Evolutionary conservation across 1,140 invertebrate species (phyloP).

Genomic region (Homarus americanus): DNA sequence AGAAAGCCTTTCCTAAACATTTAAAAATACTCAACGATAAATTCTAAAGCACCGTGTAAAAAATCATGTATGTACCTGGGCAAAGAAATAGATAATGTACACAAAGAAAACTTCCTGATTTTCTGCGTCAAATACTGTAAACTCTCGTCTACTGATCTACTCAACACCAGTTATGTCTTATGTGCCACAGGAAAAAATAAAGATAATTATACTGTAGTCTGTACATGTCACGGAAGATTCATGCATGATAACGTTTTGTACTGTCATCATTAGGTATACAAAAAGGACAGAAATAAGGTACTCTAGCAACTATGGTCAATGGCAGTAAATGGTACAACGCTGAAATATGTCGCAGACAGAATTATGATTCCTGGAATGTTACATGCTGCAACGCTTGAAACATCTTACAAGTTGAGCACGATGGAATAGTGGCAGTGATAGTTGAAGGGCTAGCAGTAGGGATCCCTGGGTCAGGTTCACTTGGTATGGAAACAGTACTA

Average conservation of each 20-base stretch:
- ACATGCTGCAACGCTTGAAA: slow-evolving; percentile 58
- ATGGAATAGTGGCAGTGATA: slow-evolving; percentile 64
- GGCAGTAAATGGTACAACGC: slow-evolving; percentile 61
- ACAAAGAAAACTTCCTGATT: slow-evolving; percentile 18
- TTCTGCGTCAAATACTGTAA: slow-evolving; percentile 29
- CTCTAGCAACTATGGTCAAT: slow-evolving; percentile 56
- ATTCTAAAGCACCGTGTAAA: slow-evolving; percentile 26
- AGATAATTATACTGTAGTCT: background rate
- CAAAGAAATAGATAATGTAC: background rate
- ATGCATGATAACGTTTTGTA: slow-evolving; percentile 67
- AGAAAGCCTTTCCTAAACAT: background rate
- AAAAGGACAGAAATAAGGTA: slow-evolving; percentile 56
- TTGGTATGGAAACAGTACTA: background rate
- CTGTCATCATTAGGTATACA: slow-evolving; percentile 69
- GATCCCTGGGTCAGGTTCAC: slow-evolving; percentile 2
- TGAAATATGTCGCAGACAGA: slow-evolving; percentile 32
- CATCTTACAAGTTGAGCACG: slow-evolving; percentile 65
- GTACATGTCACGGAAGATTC: slow-evolving; percentile 55
- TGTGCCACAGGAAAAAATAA: background rate
- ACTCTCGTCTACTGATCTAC: slow-evolving; percentile 15
- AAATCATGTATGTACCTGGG: background rate
- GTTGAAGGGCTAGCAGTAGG: slow-evolving; percentile 49
- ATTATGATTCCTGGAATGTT: slow-evolving; percentile 56
- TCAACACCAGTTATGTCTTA: background rate
- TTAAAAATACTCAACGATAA: slow-evolving; percentile 32